phyloP scores from a whole-genome alignment of 2,113 vertebrate genomes.

The Phaethon lepturus region DNA sequence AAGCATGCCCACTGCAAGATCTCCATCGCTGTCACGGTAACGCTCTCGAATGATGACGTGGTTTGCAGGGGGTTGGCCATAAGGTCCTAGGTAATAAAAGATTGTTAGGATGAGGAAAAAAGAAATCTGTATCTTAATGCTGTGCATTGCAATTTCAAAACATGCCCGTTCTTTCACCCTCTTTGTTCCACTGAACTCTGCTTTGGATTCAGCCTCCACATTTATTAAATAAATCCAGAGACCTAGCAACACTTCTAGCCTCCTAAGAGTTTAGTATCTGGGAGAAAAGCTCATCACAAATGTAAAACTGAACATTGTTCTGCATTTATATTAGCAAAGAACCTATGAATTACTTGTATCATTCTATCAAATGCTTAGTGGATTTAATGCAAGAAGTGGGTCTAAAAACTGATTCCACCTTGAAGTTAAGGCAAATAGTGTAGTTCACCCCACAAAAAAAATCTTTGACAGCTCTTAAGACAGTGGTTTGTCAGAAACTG shows the following conservation, averaged over 20 bases:
- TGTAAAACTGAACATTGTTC: neutral
- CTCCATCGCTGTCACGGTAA: conserved; percentile 84
- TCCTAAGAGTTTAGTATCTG: neutral
- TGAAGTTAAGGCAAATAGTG: neutral
- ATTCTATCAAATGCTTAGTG: neutral
- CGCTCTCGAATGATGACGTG: conserved; percentile 88
- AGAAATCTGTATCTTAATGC: neutral
- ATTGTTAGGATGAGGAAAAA: neutral
- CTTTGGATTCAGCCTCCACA: neutral
- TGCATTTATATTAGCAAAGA: neutral
- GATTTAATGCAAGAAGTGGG: neutral
- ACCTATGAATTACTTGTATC: neutral
- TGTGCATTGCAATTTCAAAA: neutral
- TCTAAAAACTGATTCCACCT: neutral
- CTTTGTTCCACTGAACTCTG: neutral
- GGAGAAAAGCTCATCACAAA: neutral
- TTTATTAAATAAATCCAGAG: neutral
- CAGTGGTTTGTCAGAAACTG: neutral
- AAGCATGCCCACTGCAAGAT: conserved; percentile 90
- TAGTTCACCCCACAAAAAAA: neutral
- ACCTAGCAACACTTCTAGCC: neutral
- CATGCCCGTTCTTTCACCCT: neutral
- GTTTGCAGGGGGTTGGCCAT: conserved; percentile 81
- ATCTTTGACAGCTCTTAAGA: neutral
- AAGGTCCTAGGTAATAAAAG: conserved; percentile 74